phyloP scores from a whole-genome alignment of 2,888 invertebrate genomes.

The Anorthoa munda region DNA sequence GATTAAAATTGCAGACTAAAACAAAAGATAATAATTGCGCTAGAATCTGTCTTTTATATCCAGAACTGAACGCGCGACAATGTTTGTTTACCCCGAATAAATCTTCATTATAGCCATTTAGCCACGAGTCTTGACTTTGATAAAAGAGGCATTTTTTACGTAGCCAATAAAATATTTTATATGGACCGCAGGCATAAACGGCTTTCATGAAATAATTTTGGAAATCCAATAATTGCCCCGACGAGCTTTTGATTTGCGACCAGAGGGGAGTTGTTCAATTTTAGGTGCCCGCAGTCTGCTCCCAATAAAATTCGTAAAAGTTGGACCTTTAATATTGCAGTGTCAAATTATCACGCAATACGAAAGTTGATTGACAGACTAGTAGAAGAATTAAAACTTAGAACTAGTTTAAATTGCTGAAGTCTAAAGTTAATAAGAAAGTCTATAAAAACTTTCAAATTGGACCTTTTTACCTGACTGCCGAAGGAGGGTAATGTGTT shows the following conservation, averaged over 20 bases:
- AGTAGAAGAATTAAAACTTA: constrained; percentile 39
- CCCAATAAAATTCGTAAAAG: constrained; percentile 54
- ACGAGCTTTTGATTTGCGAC: constrained; percentile 72
- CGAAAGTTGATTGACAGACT: constrained; percentile 43
- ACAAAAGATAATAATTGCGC: not conserved
- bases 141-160: constrained; percentile 40
- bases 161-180: constrained; percentile 52
- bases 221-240: constrained; percentile 74
- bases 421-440: constrained; percentile 26
- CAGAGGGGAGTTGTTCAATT: constrained; percentile 62
- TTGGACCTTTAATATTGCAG: constrained; percentile 48
- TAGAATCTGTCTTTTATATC: not conserved
- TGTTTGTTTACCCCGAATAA: constrained; percentile 20
- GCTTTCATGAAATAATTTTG: constrained; percentile 68
- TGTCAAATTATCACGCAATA: constrained; percentile 44
- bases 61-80: not conserved
- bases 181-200: constrained; percentile 45
- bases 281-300: constrained; percentile 57
- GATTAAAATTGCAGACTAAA: not conserved
- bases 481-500: no score
- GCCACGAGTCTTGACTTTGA: constrained; percentile 14
- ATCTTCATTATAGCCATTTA: constrained; percentile 38
- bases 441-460: constrained; percentile 11
- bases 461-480: no score
- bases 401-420: constrained; percentile 33